Conservation (phyloP, 2,113 vertebrate species). For the Apteryx mantelli region DNA sequence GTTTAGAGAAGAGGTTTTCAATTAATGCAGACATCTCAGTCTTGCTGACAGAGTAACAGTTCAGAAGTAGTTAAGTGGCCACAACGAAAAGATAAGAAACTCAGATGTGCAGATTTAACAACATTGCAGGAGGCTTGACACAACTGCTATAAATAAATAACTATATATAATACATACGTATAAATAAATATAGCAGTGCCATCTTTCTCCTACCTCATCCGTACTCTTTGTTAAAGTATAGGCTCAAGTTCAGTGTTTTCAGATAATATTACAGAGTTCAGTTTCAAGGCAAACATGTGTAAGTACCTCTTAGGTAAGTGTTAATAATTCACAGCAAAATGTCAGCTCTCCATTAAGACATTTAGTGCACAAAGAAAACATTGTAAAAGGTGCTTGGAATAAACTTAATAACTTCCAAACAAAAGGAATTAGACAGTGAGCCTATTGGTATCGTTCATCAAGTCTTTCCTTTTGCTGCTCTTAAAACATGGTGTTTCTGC, state of each 20-base stretch:
- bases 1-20: background rate
- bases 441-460: background rate
- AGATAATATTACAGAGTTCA: background rate
- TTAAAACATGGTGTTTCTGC: background rate
- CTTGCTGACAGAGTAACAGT: background rate
- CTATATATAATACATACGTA: background rate
- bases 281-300: slow-evolving; percentile 37
- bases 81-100: background rate
- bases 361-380: background rate
- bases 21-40: background rate
- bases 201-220: background rate
- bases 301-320: slow-evolving; percentile 21
- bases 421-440: background rate
- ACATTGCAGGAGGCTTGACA: background rate
- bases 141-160: background rate
- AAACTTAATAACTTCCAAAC: background rate
- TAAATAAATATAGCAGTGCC: background rate
- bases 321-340: slow-evolving; percentile 62
- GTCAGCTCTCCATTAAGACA: slow-evolving; percentile 3
- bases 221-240: background rate
- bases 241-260: background rate
- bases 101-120: background rate
- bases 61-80: background rate
- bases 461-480: background rate
- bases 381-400: background rate